phyloP scores from a whole-genome alignment of 2,113 vertebrate species.

The Forbesichthys papilliferus region DNA sequence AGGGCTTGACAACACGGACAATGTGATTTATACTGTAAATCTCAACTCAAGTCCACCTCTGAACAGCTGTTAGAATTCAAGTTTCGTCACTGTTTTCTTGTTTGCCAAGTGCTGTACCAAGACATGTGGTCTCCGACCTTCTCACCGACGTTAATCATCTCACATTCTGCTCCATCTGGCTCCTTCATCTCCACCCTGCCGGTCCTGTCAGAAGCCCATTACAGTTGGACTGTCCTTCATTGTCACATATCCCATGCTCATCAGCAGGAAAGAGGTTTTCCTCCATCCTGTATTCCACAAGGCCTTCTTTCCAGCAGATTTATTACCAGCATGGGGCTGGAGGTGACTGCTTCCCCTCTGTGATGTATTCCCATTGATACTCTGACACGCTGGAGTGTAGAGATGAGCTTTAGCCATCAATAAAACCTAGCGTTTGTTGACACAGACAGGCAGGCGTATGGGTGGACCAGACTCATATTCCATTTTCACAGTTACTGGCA shows the following conservation, averaged over 20 bases:
- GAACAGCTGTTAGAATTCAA: no score
- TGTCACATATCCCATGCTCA: conserved; percentile 39
- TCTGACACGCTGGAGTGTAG: conserved; percentile 26
- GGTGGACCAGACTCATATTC: no score
- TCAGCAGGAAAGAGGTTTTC: conserved; percentile 20
- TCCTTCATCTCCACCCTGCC: conserved; percentile 1
- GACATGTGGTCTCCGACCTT: no score
- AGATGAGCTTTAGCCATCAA: conserved; percentile 44
- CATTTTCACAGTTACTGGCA: background rate
- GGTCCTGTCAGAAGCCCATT: conserved; percentile 1
- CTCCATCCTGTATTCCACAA: conserved; percentile 23
- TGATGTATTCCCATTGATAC: conserved; percentile 53
- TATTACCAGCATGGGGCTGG: conserved; percentile 37
- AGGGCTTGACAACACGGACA: no score
- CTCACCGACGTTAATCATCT: no score
- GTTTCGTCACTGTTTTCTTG: no score
- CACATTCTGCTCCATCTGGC: background rate
- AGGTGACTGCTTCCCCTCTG: conserved; percentile 29
- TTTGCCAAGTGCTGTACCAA: no score
- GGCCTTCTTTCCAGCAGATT: conserved; percentile 46
- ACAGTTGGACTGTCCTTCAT: conserved; percentile 54
- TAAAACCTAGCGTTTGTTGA: conserved; percentile 17
- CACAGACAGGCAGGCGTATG: background rate
- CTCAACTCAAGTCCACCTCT: no score
- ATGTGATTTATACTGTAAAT: no score